Base-by-base conservation (phyloP, 2,797 vertebrate genomes). In the Staurois parvus region DNA sequence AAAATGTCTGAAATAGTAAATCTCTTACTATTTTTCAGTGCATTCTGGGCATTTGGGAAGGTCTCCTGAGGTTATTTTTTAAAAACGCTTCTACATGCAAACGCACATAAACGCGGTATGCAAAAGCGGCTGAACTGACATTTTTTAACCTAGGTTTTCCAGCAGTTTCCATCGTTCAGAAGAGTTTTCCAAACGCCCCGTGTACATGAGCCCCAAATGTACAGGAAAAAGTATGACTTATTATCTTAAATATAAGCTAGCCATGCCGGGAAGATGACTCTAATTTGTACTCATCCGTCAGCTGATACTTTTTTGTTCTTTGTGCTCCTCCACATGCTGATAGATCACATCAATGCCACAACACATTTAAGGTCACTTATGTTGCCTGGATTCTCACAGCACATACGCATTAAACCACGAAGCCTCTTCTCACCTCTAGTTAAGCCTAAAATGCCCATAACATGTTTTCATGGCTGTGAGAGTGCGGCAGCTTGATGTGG, bases 371-470 rank as follows among this genome's bases (percentile, higher is more conserved):
- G 85, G 85, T 87, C 85, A 87, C 69, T 42, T 10, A 32, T 74
- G 75, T 75, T 73, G 85, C 75, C 64, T 32, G 17, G 76, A 21
- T 34, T 85, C 84, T 81, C 84, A 76, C 72, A 59, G 48, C 48
- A 52, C 48, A 45, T 45, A 45, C 13, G 42, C 85, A 74, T 79
- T 87, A 84, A 84, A 79, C 62, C n/a, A 68, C 28, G 34, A 56
- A 84, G 85, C 76, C 85, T 87, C 76, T 87, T 87, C 81, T 87
- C 85, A 87, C 85, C 85, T 87, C 85, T 34, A 29, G 30, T 69
- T 74, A 42, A 83, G 81, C 75, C 69, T 78, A 66, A 87, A 79
- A 87, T 87, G 77, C 69, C 56, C 81, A 67, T 75, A 73, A 84
- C 81, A 79, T 66, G 85, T 87, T 84, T 83, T 84, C 75, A 75